Conservation (phyloP, 2,888 invertebrate genomes). For the Priapulus caudatus region DNA sequence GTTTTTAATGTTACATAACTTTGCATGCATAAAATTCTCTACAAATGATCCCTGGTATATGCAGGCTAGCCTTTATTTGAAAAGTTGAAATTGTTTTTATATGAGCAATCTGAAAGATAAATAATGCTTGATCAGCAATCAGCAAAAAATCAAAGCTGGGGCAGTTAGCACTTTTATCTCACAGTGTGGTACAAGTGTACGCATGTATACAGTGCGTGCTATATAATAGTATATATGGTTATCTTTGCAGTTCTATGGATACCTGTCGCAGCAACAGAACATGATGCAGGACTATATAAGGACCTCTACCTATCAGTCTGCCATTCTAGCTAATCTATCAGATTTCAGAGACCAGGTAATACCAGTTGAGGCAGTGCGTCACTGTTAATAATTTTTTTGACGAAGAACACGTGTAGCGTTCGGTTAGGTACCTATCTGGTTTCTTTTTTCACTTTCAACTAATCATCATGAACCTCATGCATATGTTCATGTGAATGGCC, state of each 20-base stretch:
- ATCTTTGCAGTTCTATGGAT: conserved; percentile 76
- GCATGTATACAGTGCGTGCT: neutral
- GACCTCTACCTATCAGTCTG: conserved; percentile 94
- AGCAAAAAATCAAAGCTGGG: too few species aligned
- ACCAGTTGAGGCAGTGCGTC: neutral
- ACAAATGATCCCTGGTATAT: too few species aligned
- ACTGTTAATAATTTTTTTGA: neutral
- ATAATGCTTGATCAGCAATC: too few species aligned
- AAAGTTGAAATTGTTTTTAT: too few species aligned
- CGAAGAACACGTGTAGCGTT: neutral
- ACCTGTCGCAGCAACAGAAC: conserved; percentile 96
- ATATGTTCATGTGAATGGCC: too few species aligned
- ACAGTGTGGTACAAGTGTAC: too few species aligned
- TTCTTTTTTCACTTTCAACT: neutral
- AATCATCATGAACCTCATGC: neutral
- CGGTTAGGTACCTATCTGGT: neutral
- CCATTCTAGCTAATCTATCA: conserved; percentile 78
- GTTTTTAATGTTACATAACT: too few species aligned
- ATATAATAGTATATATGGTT: conserved; percentile 10
- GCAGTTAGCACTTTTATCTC: too few species aligned
- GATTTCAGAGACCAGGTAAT: conserved; percentile 62
- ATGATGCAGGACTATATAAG: conserved; percentile 99
- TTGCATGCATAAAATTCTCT: too few species aligned
- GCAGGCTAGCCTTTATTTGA: too few species aligned
- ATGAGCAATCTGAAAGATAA: too few species aligned